Percentiles rank a stretch among this genome's conserved stretches.
These are phyloP conservation scores for Apostichopus parvimensis DNA, from an alignment of 35 echinoderm and acorn worm species.

Conservation along the genomic window DNA sequence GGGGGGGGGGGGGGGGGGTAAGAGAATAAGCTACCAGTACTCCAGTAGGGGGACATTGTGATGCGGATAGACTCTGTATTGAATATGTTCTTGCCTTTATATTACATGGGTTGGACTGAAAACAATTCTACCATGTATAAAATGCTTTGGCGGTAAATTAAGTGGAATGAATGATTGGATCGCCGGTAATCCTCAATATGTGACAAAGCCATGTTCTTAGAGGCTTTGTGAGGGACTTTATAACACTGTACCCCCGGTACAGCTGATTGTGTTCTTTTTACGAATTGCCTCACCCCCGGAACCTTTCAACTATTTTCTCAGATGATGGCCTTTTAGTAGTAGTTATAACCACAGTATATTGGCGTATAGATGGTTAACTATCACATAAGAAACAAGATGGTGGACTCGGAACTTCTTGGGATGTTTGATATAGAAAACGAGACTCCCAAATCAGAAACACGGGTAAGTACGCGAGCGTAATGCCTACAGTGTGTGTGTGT, in stretches of 20 bases:
- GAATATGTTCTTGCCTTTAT: too few relatives aligned
- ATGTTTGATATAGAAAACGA: slow-evolving; percentile 49
- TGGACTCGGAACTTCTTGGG: slow-evolving; percentile 44
- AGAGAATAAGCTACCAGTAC: too few relatives aligned
- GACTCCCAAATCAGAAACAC: slow-evolving; percentile 45
- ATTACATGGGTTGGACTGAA: too few relatives aligned
- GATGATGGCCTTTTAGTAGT: slow-evolving; percentile 2
- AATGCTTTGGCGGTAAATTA: too few relatives aligned
- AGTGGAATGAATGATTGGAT: too few relatives aligned
- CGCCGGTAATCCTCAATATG: background rate
- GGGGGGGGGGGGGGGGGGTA: too few relatives aligned
- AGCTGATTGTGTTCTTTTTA: slow-evolving; percentile 49
- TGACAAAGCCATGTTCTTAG: background rate
- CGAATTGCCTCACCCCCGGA: background rate
- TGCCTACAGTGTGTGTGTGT: background rate
- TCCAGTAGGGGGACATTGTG: too few relatives aligned
- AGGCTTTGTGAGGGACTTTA: background rate
- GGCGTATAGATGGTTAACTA: slow-evolving; percentile 17
- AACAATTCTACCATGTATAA: too few relatives aligned
- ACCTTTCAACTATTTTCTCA: background rate
- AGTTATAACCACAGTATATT: background rate
- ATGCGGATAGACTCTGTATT: too few relatives aligned
- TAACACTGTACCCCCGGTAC: slow-evolving; percentile 6
- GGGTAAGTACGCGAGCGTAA: background rate
- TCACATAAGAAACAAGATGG: slow-evolving; percentile 5